Conservation (phyloP, 2,797 vertebrate species). For the Buphagus erythrorhynchus region DNA sequence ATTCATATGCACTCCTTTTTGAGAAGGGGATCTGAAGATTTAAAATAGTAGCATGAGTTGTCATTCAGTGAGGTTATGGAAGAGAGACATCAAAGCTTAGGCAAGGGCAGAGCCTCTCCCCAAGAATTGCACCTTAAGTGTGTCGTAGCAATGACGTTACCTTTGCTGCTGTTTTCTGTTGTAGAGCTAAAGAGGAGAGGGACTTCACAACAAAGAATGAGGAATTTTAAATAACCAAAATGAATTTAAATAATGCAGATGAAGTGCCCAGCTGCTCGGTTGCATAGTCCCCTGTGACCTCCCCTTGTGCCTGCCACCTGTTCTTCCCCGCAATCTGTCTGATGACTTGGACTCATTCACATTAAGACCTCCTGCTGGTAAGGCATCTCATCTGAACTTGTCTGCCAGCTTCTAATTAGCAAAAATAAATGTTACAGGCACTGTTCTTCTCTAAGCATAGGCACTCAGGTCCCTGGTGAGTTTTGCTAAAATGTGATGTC, state of each 20-base stretch:
- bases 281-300: not conserved
- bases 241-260: not conserved
- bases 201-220: not conserved
- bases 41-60: not conserved
- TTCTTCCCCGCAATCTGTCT: not conserved
- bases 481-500: not conserved
- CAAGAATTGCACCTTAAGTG: not conserved
- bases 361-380: not conserved
- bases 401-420: not conserved
- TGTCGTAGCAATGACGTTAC: not conserved
- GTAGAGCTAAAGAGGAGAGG: not conserved
- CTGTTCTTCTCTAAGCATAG: not conserved
- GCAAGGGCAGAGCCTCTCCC: not conserved
- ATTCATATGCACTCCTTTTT: not conserved
- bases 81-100: not conserved
- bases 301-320: conserved; percentile 4
- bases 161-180: not conserved
- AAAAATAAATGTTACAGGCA: not conserved
- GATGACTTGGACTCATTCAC: not conserved
- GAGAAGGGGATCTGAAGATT: not conserved
- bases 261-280: not conserved
- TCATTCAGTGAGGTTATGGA: not conserved
- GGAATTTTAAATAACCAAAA: not conserved
- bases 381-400: not conserved
- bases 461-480: not conserved